These are phyloP conservation scores for Sarcoramphus papa DNA, from an alignment of 2,797 vertebrate genomes.

Conservation along the genomic window DNA sequence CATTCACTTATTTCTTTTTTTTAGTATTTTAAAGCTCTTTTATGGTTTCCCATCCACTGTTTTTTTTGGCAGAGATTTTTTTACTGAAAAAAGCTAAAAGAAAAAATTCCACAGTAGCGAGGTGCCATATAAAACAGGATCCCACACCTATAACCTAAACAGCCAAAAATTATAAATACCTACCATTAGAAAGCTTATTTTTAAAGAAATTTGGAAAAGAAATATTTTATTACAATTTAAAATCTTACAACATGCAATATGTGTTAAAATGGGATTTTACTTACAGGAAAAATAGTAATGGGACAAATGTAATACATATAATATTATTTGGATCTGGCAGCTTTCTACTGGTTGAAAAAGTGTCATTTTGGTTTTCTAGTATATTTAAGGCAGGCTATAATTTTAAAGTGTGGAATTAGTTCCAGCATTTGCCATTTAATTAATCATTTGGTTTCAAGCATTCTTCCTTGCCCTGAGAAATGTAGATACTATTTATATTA, in stretches of 20 bases:
- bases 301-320: not conserved
- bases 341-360: conserved; percentile 6
- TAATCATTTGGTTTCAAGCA: conserved; percentile 18
- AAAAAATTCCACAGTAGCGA: conserved; percentile 64
- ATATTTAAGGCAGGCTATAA: not conserved
- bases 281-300: conserved; percentile 23
- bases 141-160: conserved; percentile 66
- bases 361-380: conserved; percentile 4
- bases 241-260: conserved; percentile 41
- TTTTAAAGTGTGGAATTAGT: not conserved
- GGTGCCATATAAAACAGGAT: conserved; percentile 77
- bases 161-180: conserved; percentile 68
- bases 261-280: conserved; percentile 22
- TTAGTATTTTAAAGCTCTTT: conserved; percentile 68
- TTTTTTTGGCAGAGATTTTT: conserved; percentile 65
- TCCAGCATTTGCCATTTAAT: conserved; percentile 1
- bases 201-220: conserved; percentile 54
- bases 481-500: not conserved
- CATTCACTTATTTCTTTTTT: conserved; percentile 65
- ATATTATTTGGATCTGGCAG: conserved; percentile 1
- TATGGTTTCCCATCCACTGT: conserved; percentile 67
- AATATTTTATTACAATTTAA: conserved; percentile 57
- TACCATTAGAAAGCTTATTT: conserved; percentile 61
- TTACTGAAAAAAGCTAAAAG: conserved; percentile 55
- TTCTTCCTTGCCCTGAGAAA: not conserved